Percentiles rank a stretch among this genome's conserved stretches.
Conservation (phyloP, 2,113 vertebrate genomes). For the Planiliza haematocheilus region DNA sequence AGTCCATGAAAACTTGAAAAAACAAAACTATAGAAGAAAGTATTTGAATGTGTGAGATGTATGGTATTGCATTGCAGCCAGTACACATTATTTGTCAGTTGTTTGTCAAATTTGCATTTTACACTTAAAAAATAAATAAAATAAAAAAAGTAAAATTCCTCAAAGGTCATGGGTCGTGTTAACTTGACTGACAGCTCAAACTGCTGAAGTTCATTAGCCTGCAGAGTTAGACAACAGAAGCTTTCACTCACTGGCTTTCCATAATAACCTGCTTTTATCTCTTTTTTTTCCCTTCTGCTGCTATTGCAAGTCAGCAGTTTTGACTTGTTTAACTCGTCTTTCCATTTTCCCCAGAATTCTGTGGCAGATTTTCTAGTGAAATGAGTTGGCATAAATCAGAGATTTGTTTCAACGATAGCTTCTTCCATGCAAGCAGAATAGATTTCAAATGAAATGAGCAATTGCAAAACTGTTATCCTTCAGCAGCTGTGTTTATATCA, state of each 20-base stretch:
- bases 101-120: no score
- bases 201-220: constrained; percentile 1
- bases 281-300: not conserved
- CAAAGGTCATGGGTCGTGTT: not conserved
- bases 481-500: not conserved
- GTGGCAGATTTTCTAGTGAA: not conserved
- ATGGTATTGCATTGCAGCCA: no score
- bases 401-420: not conserved
- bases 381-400: not conserved
- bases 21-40: no score
- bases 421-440: not conserved
- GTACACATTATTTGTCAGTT: no score
- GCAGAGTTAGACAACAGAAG: not conserved
- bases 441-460: not conserved
- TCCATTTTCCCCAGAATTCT: not conserved
- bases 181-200: constrained; percentile 13
- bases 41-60: no score
- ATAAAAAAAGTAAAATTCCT: no score
- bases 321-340: not conserved
- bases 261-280: constrained; percentile 5
- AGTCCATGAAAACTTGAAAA: no score
- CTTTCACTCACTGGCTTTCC: constrained; percentile 12
- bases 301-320: not conserved
- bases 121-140: no score
- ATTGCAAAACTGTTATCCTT: not conserved